phyloP scores from a whole-genome alignment of 2,113 vertebrate genomes.

The Anguilla japonica region DNA sequence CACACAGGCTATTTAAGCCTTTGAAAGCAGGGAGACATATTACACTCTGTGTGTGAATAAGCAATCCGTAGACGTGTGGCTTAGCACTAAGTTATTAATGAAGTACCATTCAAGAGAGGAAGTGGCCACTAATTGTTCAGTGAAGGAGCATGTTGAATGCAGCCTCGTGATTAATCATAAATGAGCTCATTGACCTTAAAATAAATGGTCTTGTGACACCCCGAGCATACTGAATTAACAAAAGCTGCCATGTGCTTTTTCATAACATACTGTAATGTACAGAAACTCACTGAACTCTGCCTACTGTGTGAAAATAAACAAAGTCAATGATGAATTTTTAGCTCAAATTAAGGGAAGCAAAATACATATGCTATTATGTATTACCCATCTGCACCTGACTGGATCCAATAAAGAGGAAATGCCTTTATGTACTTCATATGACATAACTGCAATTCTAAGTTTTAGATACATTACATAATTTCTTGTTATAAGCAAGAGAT shows the following conservation, averaged over 20 bases:
- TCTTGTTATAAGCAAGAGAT: no score
- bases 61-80: background rate
- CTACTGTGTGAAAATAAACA: background rate
- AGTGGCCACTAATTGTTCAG: slow-evolving; percentile 1
- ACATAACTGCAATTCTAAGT: no score
- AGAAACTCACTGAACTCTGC: background rate
- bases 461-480: background rate
- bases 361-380: no score
- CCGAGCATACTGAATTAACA: background rate
- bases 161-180: background rate
- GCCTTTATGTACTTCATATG: no score
- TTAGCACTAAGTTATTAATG: background rate
- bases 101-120: background rate
- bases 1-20: background rate
- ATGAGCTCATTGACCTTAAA: background rate
- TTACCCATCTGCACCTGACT: background rate
- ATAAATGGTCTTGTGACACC: background rate
- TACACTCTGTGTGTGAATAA: background rate
- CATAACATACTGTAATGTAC: background rate
- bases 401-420: background rate
- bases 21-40: background rate
- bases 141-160: background rate
- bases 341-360: no score
- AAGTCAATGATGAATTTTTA: background rate
- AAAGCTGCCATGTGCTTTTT: background rate